Evolutionary conservation across 2,113 vertebrate species (phyloP).

Genomic region (Catharus fuscescens): DNA sequence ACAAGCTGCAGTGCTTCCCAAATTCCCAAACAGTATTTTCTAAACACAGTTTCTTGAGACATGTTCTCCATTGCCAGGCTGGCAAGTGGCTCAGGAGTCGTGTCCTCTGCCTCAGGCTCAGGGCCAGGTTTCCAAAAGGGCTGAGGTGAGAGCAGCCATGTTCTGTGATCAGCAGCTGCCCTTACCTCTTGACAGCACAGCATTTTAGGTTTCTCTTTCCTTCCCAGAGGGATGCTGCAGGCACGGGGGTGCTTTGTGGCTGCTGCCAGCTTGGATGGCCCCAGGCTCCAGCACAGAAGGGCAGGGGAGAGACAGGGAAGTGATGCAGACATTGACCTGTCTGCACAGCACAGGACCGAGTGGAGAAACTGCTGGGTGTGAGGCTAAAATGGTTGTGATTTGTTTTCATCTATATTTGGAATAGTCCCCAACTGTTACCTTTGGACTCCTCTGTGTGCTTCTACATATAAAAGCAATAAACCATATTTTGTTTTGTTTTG

Average conservation of each 20-base stretch:
- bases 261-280: not conserved
- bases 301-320: not conserved
- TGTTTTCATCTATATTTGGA: not conserved
- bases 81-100: not conserved
- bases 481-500: not conserved
- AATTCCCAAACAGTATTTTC: not conserved
- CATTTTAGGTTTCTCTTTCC: not conserved
- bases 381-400: not conserved
- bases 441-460: not conserved
- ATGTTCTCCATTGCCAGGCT: fast-evolving
- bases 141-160: not conserved
- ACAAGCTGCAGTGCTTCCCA: not conserved
- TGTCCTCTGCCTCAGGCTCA: not conserved
- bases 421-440: not conserved
- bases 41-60: not conserved
- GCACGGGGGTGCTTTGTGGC: no score
- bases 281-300: not conserved
- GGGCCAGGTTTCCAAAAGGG: not conserved
- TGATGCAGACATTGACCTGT: not conserved
- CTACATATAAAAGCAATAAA: not conserved
- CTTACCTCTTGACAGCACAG: not conserved
- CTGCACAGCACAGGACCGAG: not conserved
- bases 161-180: not conserved
- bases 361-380: not conserved
- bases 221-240: not conserved